A percentile compares a stretch with the other conserved stretches of the same genome.
Evolutionary conservation across 92 coral and sea anemone species (phyloP).

Genomic region (Isaurus tuberculatus): DNA sequence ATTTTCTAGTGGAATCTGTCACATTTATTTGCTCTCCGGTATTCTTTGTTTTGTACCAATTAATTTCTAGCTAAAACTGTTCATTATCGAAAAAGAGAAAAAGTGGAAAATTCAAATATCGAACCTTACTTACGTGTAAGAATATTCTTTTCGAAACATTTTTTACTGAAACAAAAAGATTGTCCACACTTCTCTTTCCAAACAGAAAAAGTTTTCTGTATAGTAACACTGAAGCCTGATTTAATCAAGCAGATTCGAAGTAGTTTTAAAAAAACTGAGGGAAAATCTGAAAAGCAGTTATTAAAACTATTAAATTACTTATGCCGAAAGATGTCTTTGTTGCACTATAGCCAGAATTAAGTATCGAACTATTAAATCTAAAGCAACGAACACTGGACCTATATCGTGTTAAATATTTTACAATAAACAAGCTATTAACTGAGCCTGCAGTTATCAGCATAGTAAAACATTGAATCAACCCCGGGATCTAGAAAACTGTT

Average conservation of each 20-base stretch:
- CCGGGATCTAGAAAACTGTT: too few species aligned
- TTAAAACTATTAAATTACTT: neutral
- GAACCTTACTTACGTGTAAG: too few species aligned
- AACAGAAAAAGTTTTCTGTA: neutral
- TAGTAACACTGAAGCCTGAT: neutral
- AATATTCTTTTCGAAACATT: too few species aligned
- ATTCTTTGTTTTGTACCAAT: too few species aligned
- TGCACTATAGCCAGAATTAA: neutral
- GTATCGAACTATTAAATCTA: neutral
- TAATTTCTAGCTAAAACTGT: too few species aligned
- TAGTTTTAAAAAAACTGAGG: neutral
- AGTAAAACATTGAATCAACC: neutral
- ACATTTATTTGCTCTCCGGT: too few species aligned
- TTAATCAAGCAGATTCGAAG: neutral
- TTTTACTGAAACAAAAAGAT: too few species aligned
- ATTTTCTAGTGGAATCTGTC: too few species aligned
- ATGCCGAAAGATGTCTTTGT: neutral
- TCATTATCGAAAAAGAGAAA: too few species aligned
- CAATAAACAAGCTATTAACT: conserved; percentile 3
- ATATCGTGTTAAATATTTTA: neutral
- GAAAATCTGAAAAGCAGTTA: neutral
- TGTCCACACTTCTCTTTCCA: too few species aligned
- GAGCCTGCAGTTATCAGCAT: conserved; percentile 22
- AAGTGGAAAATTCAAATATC: too few species aligned
- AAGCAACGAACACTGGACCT: neutral